phyloP scores from a whole-genome alignment of 2,888 invertebrate genomes.

The Agrochola circellaris region DNA sequence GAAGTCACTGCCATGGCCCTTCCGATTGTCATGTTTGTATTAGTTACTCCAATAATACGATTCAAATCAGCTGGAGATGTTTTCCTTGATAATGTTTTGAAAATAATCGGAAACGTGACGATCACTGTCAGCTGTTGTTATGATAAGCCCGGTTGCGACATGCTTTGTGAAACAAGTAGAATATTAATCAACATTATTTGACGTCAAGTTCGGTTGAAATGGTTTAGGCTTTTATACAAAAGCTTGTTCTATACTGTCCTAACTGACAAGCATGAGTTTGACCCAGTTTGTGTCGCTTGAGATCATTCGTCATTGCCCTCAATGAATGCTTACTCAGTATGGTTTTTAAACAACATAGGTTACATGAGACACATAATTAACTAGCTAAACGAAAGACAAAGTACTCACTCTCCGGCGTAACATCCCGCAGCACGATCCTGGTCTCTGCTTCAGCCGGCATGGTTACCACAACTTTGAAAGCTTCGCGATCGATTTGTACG shows the following conservation, averaged over 20 bases:
- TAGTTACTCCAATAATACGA: constrained; percentile 17
- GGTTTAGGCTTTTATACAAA: background rate
- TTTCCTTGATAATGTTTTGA: constrained; percentile 37
- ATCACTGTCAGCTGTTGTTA: constrained; percentile 37
- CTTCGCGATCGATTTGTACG: constrained; percentile 51
- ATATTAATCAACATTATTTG: constrained; percentile 3
- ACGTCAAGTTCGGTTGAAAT: background rate
- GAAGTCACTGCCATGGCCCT: constrained; percentile 36
- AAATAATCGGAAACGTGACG: constrained; percentile 15
- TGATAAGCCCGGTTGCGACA: background rate
- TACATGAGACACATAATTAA: constrained; percentile 15
- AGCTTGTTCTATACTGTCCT: background rate
- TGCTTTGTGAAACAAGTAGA: background rate
- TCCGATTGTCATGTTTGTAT: constrained; percentile 23
- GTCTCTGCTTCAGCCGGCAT: constrained; percentile 86
- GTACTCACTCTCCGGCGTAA: constrained; percentile 87
- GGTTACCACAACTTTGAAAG: constrained; percentile 65
- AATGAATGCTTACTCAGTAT: constrained; percentile 19
- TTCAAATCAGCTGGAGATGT: constrained; percentile 26
- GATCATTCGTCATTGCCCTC: constrained; percentile 46
- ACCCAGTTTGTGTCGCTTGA: constrained; percentile 27
- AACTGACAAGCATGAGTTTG: constrained; percentile 10
- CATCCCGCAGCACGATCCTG: constrained; percentile 82
- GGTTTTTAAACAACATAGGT: constrained; percentile 12
- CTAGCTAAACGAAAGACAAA: constrained; percentile 23